A percentile compares a stretch with the other conserved stretches of the same genome.
Evolutionary conservation across 2,888 invertebrate genomes (phyloP).

Genomic region (Pristionchus exspectatus): DNA sequence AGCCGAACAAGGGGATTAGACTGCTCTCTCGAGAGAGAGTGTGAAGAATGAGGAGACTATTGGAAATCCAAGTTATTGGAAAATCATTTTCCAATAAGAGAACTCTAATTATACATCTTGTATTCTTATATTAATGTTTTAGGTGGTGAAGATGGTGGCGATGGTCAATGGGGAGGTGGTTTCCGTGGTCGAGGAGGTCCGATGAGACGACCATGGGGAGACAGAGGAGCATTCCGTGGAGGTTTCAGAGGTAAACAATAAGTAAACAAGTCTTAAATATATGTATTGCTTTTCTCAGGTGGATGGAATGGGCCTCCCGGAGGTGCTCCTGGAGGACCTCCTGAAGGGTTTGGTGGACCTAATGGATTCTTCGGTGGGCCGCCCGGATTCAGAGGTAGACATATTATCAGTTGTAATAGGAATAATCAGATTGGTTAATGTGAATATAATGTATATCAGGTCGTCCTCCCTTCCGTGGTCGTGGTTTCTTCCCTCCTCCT

Average conservation of each 20-base stretch:
- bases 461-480: constrained; percentile 44
- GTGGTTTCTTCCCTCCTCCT: constrained; percentile 50
- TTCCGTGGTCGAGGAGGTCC: constrained; percentile 53
- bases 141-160: constrained; percentile 41
- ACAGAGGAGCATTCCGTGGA: constrained; percentile 55
- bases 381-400: constrained; percentile 36
- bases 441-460: constrained; percentile 17
- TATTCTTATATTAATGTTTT: background rate
- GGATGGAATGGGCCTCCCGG: constrained; percentile 53
- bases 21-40: no score
- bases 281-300: background rate
- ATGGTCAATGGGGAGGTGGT: constrained; percentile 25
- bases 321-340: constrained; percentile 48
- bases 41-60: no score
- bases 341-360: constrained; percentile 31
- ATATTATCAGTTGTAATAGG: background rate
- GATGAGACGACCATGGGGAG: constrained; percentile 50
- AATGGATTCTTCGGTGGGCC: constrained; percentile 51
- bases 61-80: no score
- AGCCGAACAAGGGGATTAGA: no score
- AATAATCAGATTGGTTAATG: background rate
- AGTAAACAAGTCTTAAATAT: background rate
- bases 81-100: no score
- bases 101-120: background rate
- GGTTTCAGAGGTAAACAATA: constrained; percentile 44